Base-by-base conservation (phyloP, 2,113 vertebrate genomes). In the Romanogobio albipinnatus region DNA sequence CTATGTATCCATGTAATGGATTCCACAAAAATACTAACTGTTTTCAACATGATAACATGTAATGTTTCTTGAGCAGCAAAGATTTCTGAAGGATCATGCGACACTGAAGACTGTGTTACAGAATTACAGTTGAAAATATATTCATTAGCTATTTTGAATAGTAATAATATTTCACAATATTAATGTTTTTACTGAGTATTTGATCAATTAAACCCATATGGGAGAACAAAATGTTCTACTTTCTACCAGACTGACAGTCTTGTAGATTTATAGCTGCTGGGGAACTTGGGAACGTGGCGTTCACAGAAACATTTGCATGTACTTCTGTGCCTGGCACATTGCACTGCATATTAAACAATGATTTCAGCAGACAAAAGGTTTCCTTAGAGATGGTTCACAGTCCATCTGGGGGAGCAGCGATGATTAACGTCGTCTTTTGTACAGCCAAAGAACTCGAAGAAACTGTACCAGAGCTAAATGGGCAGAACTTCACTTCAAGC, bases 371-470 rank as follows among this genome's bases (percentile, higher is more conserved):
- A 82, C 81, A 82, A 82, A 82, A 82, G 81, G 15, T 24, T 71
- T 71, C 51, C 33, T 71, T 17, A 56, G 47, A 53, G 29, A 71
- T 43, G 7, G 17, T 82, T 82, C 47, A 82, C 81, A 58, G 81
- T 71, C 81, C 81, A 82, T 82, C 81, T 82, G 81, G 49, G 80
- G 66, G 22, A 82, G 66, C 81, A 9, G 49, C 26, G 62, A 71
- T 81, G 78, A 81, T 61, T 81, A 81, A 81, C 78, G 11, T 2
- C 78, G 3, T 17, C 61, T 71, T 49, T 82, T 58, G 81, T 58
- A 15, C 79, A 51, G 62, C 79, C 62, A 81, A 26, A 51, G 45
- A 68, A 82, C 49, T 56, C 24, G 33, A 56, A 82, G 29, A 71
- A 43, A 56, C 47, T 82, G 81, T 43, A 5, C 64, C 3, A 71